Base-by-base conservation (phyloP, 2,797 vertebrate species). In the Oreortyx pictus region DNA sequence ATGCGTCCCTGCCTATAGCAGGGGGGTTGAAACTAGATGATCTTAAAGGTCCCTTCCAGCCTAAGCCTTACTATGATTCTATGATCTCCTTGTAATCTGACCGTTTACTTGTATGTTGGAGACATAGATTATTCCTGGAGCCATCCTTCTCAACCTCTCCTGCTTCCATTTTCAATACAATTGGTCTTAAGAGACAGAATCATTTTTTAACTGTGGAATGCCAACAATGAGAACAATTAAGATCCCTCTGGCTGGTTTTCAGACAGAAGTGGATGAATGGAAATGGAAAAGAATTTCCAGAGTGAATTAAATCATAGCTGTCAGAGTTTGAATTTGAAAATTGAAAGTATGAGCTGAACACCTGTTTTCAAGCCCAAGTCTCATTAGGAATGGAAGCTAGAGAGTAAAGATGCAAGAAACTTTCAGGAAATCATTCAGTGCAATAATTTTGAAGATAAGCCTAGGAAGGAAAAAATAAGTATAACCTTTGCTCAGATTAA, bases 281-380 rank as follows among this genome's bases (percentile, higher is more conserved):
- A 92, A 93, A 41, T 54, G 84, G 65, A 20, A 52, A 95, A 71
- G 89, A 92, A 91, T 89, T 94, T 96, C 74, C 80, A 76, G 41
- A 86, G 41, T 14, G 52, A 89, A 78, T 29, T 43, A 90, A 90
- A 85, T 91, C 54, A 77, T 65, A 77, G 44, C 66, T 87, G 70
- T 93, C 76, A 94, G 20, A 89, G 56, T 37, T 57, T 94, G 84
- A 91, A 84, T 85, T 67, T 95, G 65, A 81, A 93, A 86, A 70
- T 62, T 89, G 66, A n/a, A 92, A 92, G 49, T 80, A 82, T 72
- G 65, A 76, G 59, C 78, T 74, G 62, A 94, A 85, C 88, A 96
- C 90, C 93, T 95, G 88, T 88, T 94, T 94, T 94, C 68, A 90
- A 88, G 90, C 59, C 65, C 62, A 94, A 89, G 87, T 83, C 59